Conservation (phyloP, 2,888 invertebrate species). For the Stegophylla sp. region DNA sequence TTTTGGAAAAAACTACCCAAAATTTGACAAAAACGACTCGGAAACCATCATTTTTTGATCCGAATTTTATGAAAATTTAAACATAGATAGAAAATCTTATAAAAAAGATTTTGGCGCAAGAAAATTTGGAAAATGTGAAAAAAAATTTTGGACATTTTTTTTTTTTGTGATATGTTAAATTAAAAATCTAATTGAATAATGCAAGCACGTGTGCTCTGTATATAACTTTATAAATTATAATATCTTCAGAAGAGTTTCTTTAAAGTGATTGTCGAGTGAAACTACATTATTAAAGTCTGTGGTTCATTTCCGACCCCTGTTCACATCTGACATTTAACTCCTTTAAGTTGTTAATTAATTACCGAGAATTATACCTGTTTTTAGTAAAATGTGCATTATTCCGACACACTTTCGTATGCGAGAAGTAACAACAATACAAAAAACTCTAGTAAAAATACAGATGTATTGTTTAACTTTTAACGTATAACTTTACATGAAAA, state of each 20-base stretch:
- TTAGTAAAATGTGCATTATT: background rate
- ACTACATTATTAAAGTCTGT: slow-evolving; percentile 23
- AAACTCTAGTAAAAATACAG: slow-evolving; percentile 3
- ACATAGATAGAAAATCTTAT: too few species aligned
- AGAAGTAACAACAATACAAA: background rate
- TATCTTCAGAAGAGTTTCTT: slow-evolving; percentile 17
- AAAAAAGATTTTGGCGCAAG: too few species aligned
- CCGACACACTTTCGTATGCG: background rate
- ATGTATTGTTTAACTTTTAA: background rate
- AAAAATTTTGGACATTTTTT: too few species aligned
- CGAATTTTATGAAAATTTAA: too few species aligned
- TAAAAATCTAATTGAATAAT: background rate
- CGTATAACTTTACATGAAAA: background rate
- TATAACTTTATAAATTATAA: slow-evolving; percentile 21
- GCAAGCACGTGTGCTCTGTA: background rate
- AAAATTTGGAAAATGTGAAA: too few species aligned
- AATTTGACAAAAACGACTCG: too few species aligned
- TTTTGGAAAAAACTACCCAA: too few species aligned
- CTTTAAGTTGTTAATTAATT: slow-evolving; percentile 46
- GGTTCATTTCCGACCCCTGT: slow-evolving; percentile 43
- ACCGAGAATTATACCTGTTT: slow-evolving; percentile 11
- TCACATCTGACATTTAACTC: slow-evolving; percentile 26
- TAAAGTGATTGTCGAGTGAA: background rate
- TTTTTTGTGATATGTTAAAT: background rate
- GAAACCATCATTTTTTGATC: too few species aligned